Conservation (phyloP, 1,140 invertebrate genomes). For the Ruditapes philippinarum region DNA sequence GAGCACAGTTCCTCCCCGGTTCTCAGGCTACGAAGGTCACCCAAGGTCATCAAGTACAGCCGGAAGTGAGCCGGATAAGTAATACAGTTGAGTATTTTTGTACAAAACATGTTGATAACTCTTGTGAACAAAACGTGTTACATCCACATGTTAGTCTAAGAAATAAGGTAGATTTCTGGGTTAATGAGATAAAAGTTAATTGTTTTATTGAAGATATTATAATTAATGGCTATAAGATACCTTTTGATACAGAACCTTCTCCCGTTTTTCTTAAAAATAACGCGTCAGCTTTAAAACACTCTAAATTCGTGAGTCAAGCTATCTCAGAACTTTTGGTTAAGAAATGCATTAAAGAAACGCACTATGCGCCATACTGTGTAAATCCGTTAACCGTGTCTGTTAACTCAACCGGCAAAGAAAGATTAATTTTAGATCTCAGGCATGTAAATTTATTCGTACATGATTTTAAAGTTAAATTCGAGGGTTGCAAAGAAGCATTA, state of each 20-base stretch:
- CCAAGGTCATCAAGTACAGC: neutral
- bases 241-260: constrained; percentile 5
- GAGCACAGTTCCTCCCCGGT: neutral
- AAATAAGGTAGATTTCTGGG: neutral
- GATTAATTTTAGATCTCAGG: neutral
- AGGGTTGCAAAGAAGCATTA: constrained; percentile 12
- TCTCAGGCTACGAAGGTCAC: neutral
- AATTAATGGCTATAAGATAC: neutral
- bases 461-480: constrained; percentile 23
- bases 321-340: neutral
- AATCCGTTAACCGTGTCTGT: neutral
- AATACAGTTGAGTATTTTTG: neutral
- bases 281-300: neutral
- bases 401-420: neutral
- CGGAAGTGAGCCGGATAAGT: neutral
- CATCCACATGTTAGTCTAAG: neutral
- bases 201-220: neutral
- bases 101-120: neutral
- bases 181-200: neutral
- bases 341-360: neutral
- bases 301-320: neutral
- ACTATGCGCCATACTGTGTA: neutral
- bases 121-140: neutral
- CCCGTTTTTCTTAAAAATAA: neutral
- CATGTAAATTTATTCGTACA: constrained; percentile 9